Evolutionary conservation across 2,888 invertebrate genomes (phyloP).

Genomic region (Hetaerina titia): DNA sequence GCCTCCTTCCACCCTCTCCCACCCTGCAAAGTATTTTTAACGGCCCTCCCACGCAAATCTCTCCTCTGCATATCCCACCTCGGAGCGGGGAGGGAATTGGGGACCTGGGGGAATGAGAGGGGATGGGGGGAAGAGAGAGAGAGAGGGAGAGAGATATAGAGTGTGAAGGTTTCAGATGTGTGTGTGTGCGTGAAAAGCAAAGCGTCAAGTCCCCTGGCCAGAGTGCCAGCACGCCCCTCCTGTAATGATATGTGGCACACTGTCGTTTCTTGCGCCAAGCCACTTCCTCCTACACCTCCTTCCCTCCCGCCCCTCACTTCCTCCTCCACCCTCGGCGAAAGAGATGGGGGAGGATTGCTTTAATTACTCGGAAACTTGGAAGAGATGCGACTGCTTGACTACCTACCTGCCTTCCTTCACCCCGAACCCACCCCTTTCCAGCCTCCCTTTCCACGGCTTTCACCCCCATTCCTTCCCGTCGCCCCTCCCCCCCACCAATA

Average conservation of each 20-base stretch:
- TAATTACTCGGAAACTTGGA: conserved; percentile 60
- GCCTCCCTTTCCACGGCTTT: neutral
- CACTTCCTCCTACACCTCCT: neutral
- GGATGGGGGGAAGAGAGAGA: neutral
- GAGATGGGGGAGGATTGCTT: conserved; percentile 12
- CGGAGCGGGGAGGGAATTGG: neutral
- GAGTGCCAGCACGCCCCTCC: conserved; percentile 38
- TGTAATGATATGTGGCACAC: conserved; percentile 60
- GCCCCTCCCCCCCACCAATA: neutral
- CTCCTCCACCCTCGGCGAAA: neutral
- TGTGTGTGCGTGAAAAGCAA: neutral
- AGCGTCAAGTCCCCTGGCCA: neutral
- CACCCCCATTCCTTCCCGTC: neutral
- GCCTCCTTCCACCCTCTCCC: neutral
- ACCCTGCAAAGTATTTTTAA: conserved; percentile 37
- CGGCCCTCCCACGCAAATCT: conserved; percentile 22
- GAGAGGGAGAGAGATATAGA: neutral
- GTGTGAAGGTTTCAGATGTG: neutral
- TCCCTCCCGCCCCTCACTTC: neutral
- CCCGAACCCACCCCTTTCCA: neutral
- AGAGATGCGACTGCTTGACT: conserved; percentile 11
- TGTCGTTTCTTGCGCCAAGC: conserved; percentile 51
- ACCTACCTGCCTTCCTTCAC: neutral
- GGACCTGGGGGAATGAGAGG: no score
- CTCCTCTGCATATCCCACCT: neutral